phyloP scores from a whole-genome alignment of 2,888 invertebrate genomes.

The Drosophila vallismaia region DNA sequence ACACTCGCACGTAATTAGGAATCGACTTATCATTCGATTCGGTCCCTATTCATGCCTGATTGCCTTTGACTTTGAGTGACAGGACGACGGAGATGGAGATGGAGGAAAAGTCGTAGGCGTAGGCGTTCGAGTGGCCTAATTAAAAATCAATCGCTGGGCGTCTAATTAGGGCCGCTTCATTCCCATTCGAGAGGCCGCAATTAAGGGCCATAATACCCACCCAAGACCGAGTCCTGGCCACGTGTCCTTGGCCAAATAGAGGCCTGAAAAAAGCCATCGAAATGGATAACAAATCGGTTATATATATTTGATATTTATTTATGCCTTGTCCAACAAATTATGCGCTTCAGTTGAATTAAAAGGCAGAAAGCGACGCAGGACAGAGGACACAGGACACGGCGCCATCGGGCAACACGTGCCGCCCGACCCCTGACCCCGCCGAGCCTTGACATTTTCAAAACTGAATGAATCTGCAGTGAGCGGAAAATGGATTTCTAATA shows the following conservation, averaged over 20 bases:
- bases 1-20: slow-evolving; percentile 79
- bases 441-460: slow-evolving; percentile 71
- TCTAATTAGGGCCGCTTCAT: slow-evolving; percentile 38
- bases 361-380: slow-evolving; percentile 14
- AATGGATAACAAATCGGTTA: slow-evolving; percentile 29
- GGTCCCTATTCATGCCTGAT: slow-evolving; percentile 54
- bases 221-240: slow-evolving; percentile 31
- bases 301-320: slow-evolving; percentile 73
- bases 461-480: slow-evolving; percentile 83
- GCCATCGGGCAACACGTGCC: slow-evolving; percentile 67
- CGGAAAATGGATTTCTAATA: slow-evolving; percentile 83
- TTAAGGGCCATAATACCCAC: slow-evolving; percentile 50
- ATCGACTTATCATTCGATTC: slow-evolving; percentile 25
- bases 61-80: slow-evolving; percentile 55
- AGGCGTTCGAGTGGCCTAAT: slow-evolving; percentile 50
- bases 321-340: slow-evolving; percentile 77
- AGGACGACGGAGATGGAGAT: slow-evolving; percentile 1
- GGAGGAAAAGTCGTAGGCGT: slow-evolving; percentile 1
- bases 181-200: slow-evolving; percentile 32
- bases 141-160: slow-evolving; percentile 67
- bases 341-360: slow-evolving; percentile 74
- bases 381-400: slow-evolving; percentile 5
- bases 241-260: slow-evolving; percentile 58
- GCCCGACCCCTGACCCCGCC: slow-evolving; percentile 7
- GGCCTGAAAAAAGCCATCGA: slow-evolving; percentile 7